Percentiles rank a stretch among this genome's conserved stretches.
phyloP scores from a whole-genome alignment of 2,113 vertebrate species.

The Saimiri boliviensis region DNA sequence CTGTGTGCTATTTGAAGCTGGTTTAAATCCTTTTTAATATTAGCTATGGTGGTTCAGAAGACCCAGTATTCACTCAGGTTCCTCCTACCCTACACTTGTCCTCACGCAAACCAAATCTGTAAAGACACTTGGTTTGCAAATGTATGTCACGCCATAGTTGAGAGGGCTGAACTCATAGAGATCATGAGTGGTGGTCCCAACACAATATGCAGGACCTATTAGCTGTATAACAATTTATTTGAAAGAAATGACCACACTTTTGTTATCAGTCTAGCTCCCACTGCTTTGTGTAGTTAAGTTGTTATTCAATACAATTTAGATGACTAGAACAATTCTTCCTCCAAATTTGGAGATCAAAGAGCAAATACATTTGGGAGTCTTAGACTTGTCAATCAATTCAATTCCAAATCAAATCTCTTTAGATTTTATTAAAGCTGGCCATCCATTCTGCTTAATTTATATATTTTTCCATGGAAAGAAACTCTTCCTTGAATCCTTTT shows the following conservation, averaged over 20 bases:
- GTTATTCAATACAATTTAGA: neutral
- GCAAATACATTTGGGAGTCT: neutral
- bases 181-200: no score
- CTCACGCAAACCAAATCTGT: no score
- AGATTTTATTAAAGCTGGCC: neutral
- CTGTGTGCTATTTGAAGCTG: neutral
- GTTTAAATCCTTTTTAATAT: neutral
- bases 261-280: neutral
- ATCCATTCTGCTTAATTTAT: neutral
- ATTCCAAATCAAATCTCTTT: constrained; percentile 13
- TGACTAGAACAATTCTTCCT: neutral
- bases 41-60: neutral
- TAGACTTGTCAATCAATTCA: constrained; percentile 17
- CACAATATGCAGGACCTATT: no score
- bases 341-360: neutral
- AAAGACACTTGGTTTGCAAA: no score
- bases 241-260: neutral
- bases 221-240: neutral
- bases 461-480: neutral
- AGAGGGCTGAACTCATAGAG: no score
- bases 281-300: neutral
- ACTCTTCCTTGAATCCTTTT: neutral
- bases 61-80: neutral
- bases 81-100: neutral
- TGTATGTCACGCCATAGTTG: no score